Percentiles rank a stretch among this genome's conserved stretches.
These are phyloP conservation scores for Luidia sarsii DNA, from an alignment of 53 echinoderm and acorn worm species.

Conservation along the genomic window DNA sequence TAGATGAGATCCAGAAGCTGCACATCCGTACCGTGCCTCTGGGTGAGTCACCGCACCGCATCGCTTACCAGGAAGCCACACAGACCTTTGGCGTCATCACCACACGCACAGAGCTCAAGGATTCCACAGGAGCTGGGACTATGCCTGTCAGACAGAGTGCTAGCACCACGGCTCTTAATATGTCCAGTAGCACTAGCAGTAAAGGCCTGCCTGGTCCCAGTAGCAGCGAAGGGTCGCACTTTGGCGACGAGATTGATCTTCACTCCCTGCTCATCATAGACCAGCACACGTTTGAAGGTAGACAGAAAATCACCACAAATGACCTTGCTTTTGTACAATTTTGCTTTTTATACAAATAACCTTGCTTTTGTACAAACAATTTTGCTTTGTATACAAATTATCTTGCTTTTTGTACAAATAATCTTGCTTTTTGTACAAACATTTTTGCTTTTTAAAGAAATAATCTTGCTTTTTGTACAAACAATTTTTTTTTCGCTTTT, in stretches of 20 bases:
- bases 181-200: slow-evolving; percentile 72
- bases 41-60: slow-evolving; percentile 86
- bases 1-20: slow-evolving; percentile 98
- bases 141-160: slow-evolving; percentile 72
- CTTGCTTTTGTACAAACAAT: too few species aligned
- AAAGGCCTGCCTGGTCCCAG: slow-evolving; percentile 70
- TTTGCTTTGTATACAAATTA: too few species aligned
- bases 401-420: too few species aligned
- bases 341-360: too few species aligned
- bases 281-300: slow-evolving; percentile 99
- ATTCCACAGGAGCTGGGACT: slow-evolving; percentile 52
- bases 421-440: too few species aligned
- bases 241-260: slow-evolving; percentile 88
- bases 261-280: slow-evolving; percentile 93
- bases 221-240: slow-evolving; percentile 63
- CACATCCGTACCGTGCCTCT: slow-evolving; percentile 98
- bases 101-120: slow-evolving; percentile 79
- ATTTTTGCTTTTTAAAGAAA: too few species aligned
- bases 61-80: slow-evolving; percentile 90
- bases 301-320: too few species aligned
- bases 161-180: slow-evolving; percentile 85
- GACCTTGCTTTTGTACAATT: too few species aligned
- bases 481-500: too few species aligned
- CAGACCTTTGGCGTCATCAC: slow-evolving; percentile 96
- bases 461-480: too few species aligned